Evolutionary conservation across 2,888 invertebrate species (phyloP).

Genomic region (Alcis repandata): DNA sequence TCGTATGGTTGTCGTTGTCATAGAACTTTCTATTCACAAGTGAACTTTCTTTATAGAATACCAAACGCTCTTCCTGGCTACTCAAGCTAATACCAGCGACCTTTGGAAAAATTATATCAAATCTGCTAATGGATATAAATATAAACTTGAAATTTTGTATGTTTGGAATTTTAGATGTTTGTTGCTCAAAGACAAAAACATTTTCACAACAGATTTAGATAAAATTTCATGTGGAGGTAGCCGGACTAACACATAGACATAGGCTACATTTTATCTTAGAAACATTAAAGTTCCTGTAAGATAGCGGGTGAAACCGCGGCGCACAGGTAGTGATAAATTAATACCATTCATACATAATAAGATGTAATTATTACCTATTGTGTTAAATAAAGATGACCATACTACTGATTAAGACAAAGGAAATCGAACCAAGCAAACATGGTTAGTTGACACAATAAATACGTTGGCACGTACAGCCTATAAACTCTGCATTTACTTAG

Average conservation of each 20-base stretch:
- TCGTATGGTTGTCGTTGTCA: slow-evolving; percentile 1
- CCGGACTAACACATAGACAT: too few relatives aligned
- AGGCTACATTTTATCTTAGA: too few relatives aligned
- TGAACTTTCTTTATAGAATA: slow-evolving; percentile 21
- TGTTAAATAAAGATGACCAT: slow-evolving; percentile 13
- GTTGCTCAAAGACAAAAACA: too few relatives aligned
- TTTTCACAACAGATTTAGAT: too few relatives aligned
- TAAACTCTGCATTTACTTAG: slow-evolving; percentile 8
- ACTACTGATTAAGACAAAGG: slow-evolving; percentile 22
- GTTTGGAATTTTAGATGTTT: too few relatives aligned
- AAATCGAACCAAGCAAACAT: slow-evolving; percentile 8
- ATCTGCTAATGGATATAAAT: too few relatives aligned
- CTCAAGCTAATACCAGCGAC: neutral
- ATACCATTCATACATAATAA: neutral
- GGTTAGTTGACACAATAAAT: neutral
- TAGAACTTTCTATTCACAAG: slow-evolving; percentile 21
- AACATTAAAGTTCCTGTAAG: too few relatives aligned
- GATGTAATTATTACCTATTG: slow-evolving; percentile 5
- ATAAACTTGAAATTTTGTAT: too few relatives aligned
- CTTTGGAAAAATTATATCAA: too few relatives aligned
- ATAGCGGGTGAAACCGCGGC: too few relatives aligned
- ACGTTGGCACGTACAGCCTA: slow-evolving; percentile 13
- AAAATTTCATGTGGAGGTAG: too few relatives aligned
- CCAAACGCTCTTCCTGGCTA: neutral
- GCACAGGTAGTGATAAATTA: neutral